Percentiles rank a stretch among this genome's conserved stretches.
Conservation (phyloP, 2,888 invertebrate genomes). For the Lasius platythorax region DNA sequence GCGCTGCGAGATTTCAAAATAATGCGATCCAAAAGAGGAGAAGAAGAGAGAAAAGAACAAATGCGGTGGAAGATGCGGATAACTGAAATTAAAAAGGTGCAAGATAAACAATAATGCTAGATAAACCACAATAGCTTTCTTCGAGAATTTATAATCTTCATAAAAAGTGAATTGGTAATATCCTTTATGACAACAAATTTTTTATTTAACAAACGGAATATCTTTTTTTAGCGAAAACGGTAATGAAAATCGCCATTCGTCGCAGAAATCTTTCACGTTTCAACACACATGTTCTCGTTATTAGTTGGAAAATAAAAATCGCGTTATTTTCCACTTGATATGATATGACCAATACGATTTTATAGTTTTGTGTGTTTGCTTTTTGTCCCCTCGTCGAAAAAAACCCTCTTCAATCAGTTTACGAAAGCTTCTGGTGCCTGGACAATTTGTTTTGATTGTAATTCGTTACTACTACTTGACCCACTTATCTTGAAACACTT, state of each 20-base stretch:
- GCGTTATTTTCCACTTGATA: slow-evolving; percentile 3
- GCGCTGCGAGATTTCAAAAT: slow-evolving; percentile 56
- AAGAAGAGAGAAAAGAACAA: not conserved
- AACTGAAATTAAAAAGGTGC: not conserved
- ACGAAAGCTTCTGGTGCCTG: not conserved
- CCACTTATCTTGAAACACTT: not conserved
- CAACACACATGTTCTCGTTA: not conserved
- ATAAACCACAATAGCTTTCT: not conserved
- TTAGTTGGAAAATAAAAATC: not conserved
- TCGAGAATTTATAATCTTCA: not conserved
- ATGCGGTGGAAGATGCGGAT: slow-evolving; percentile 5
- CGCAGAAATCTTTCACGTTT: not conserved
- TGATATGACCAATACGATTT: not conserved
- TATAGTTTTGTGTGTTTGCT: slow-evolving; percentile 4
- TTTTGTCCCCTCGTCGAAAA: slow-evolving; percentile 6
- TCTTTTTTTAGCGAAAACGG: not conserved
- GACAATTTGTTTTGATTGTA: slow-evolving; percentile 13
- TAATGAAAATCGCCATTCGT: not conserved
- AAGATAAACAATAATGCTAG: slow-evolving; percentile 23
- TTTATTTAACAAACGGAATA: not conserved
- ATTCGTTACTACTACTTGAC: slow-evolving; percentile 24
- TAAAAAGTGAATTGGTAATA: not conserved
- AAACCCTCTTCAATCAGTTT: slow-evolving; percentile 5
- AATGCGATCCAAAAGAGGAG: slow-evolving; percentile 46
- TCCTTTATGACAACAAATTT: not conserved